These are phyloP conservation scores for Sander lucioperca DNA, from an alignment of 2,113 vertebrate genomes.

Conservation along the genomic window DNA sequence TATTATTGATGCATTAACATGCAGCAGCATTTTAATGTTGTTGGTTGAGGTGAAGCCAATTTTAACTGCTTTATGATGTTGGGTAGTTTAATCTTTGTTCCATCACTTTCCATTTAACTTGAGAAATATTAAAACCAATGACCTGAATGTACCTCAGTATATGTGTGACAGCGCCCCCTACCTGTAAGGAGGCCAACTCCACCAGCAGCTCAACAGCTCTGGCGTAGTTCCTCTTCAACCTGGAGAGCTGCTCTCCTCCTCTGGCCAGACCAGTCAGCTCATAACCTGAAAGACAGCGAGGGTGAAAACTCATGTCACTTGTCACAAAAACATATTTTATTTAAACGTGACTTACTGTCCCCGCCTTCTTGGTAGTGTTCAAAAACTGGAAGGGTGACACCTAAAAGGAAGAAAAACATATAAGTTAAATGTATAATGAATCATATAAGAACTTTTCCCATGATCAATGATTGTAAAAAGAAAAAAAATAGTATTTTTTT, in stretches of 20 bases:
- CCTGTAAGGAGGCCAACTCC: conserved; percentile 97
- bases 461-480: background rate
- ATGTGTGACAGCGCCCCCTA: conserved; percentile 69
- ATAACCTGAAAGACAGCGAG: conserved; percentile 86
- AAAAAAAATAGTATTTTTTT: background rate
- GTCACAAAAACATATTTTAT: background rate
- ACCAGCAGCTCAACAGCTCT: conserved; percentile 98
- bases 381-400: conserved; percentile 97
- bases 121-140: background rate
- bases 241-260: conserved; percentile 97
- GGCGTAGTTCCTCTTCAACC: conserved; percentile 98
- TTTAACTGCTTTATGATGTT: background rate
- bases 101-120: background rate
- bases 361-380: conserved; percentile 99
- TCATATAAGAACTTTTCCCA: background rate
- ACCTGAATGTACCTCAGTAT: background rate
- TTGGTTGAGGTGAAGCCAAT: background rate
- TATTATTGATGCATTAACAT: background rate
- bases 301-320: background rate
- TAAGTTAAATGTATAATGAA: background rate
- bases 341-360: conserved; percentile 90
- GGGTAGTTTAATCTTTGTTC: background rate
- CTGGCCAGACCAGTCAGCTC: conserved; percentile 97
- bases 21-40: background rate
- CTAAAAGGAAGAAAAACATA: conserved; percentile 72